Conservation (phyloP, 2,113 vertebrate species). For the Alectura lathami region DNA sequence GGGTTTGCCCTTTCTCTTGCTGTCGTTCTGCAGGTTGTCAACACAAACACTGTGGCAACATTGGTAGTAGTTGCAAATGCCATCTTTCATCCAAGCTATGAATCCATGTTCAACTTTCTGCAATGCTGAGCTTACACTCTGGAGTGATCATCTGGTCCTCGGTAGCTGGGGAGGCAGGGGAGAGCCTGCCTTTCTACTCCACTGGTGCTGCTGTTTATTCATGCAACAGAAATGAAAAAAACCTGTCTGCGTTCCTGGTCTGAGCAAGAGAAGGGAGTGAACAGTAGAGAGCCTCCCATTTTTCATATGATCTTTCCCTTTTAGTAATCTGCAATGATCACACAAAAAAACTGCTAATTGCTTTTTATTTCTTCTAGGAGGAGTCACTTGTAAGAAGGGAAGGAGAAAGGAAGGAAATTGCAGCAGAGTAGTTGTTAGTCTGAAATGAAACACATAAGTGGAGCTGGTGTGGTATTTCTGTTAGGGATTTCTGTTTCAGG, state of each 20-base stretch:
- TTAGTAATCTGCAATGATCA: background rate
- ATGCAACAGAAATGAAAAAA: background rate
- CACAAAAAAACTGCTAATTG: background rate
- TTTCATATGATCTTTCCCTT: background rate
- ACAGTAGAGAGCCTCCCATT: background rate
- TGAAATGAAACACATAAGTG: background rate
- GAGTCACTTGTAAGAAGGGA: background rate
- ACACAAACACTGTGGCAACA: background rate
- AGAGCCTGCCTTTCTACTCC: background rate
- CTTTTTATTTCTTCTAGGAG: background rate
- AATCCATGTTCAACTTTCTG: background rate
- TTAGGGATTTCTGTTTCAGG: background rate
- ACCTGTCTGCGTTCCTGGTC: background rate
- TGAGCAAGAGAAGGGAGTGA: background rate
- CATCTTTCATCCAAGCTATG: background rate
- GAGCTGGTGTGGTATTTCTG: background rate
- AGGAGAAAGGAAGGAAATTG: background rate
- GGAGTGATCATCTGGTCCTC: rapidly evolving
- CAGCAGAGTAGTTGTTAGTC: background rate
- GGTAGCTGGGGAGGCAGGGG: background rate
- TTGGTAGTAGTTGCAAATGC: background rate
- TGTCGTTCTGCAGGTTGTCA: background rate
- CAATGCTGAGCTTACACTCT: background rate
- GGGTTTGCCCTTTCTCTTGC: background rate
- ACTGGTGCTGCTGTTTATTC: background rate